Evolutionary conservation across 2,888 invertebrate genomes (phyloP), one percentile per base, ranked within the genome.

Genomic region (Xylota segnis): DNA sequence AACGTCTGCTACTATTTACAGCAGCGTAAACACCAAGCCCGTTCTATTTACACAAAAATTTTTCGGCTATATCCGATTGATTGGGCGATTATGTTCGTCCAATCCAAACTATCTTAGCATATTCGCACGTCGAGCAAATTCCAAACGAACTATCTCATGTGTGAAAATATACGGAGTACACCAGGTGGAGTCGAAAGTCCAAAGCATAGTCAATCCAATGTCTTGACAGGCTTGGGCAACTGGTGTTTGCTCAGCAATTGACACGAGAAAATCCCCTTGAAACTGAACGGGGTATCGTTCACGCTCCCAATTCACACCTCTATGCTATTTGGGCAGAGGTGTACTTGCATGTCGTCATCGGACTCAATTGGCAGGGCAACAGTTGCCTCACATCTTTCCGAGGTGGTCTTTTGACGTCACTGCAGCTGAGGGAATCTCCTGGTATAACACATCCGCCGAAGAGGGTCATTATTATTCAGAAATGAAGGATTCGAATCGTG

Each of bases 351-450:
- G 37, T 40, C 52, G 37, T 66, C 27, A 40, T 5, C 34, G 16
- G 9, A 9, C 52, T 34, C 32, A 4, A 32, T 43, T 68, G 5
- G 4, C 14, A 54, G 14, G 10, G 27, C 58, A 65, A 56, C 75
- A 56, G 47, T 12, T 66, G 66, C 47, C 7, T 14, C n/a, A 14
- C 14, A 27, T 37, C 14, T 4, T 6, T 23, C 23, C 0, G 5
- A 37, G 58, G 14, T 37, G 58, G 12, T 14, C 14, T 16, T 56
- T 66, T 65, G 75, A 75, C 75, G 75, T 65, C 65, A 65, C 5
- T 0, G 1, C 18, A 34, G 10, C 34, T 23, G 37, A 58, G 75
- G 75, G 75, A 75, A 66, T 75, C 75, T 75, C 75, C 75, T 56
- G 14, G 9, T 16, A 14, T 18, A 27, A 37, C 2, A 59, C 63